A percentile compares a stretch with the other conserved stretches of the same genome.
Evolutionary conservation across 2,888 invertebrate genomes (phyloP).

Genomic region (Rhagonycha fulva): DNA sequence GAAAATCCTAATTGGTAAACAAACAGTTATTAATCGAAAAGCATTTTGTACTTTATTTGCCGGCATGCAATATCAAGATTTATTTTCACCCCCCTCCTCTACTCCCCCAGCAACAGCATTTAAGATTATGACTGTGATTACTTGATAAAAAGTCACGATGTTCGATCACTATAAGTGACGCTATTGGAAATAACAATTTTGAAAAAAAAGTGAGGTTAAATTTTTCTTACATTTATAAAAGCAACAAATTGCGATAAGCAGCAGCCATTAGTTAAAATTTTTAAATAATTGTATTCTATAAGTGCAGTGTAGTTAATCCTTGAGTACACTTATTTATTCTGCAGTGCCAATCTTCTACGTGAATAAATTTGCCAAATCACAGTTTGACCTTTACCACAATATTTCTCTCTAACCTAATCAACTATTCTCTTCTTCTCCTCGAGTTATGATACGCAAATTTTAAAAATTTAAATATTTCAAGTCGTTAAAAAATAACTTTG

Average conservation of each 20-base stretch:
- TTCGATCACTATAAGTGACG: not conserved
- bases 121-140: not conserved
- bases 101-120: not conserved
- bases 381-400: not conserved
- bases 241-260: not conserved
- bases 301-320: not conserved
- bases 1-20: not conserved
- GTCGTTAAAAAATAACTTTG: not conserved
- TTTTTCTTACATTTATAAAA: not conserved
- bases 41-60: not conserved
- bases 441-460: not conserved
- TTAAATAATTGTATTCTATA: not conserved
- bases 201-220: not conserved
- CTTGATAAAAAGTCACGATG: not conserved
- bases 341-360: not conserved
- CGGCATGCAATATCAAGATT: not conserved
- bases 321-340: not conserved
- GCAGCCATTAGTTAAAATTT: not conserved
- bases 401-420: not conserved
- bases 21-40: not conserved
- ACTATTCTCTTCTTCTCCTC: not conserved
- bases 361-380: not conserved
- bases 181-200: not conserved
- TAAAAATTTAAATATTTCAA: not conserved
- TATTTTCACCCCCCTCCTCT: not conserved